A percentile compares a stretch with the other conserved stretches of the same genome.
Evolutionary conservation across 1,140 invertebrate species (phyloP).

Genomic region (Proales similis): DNA sequence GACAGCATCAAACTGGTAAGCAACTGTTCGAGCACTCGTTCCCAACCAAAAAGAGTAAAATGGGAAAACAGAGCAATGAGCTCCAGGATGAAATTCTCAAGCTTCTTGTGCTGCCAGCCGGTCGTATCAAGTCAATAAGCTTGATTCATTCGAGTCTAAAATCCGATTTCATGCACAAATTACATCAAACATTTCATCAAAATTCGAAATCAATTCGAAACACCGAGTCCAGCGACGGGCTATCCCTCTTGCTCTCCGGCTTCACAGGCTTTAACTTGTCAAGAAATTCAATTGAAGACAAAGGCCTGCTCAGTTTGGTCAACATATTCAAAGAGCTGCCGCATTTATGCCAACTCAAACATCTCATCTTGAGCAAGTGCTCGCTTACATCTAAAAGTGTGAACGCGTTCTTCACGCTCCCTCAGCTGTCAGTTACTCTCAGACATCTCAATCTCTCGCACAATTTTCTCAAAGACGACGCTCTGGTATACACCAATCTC

Average conservation of each 20-base stretch:
- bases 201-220: no score
- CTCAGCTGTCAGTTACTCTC: conserved; percentile 21
- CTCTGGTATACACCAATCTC: no score
- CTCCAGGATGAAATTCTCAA: conserved; percentile 35
- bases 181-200: not conserved
- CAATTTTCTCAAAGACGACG: conserved; percentile 21
- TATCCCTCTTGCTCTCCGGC: no score
- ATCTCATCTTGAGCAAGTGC: conserved; percentile 20
- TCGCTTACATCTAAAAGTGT: conserved; percentile 20
- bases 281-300: conserved; percentile 19
- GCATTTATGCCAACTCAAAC: not conserved
- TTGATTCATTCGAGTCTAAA: conserved; percentile 30
- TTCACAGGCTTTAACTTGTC: conserved; percentile 25
- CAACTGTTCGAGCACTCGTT: no score
- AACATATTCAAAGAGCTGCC: conserved; percentile 32
- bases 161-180: conserved; percentile 26
- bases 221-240: no score
- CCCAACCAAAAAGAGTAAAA: not conserved
- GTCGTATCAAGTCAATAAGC: conserved; percentile 15
- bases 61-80: conserved; percentile 2
- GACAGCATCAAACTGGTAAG: conserved; percentile 30
- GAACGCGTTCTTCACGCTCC: conserved; percentile 26
- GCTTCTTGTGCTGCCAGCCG: conserved; percentile 8
- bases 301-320: conserved; percentile 6
- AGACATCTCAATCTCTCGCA: conserved; percentile 10